Evolutionary conservation across 2,797 vertebrate genomes (phyloP).

Genomic region (Thunnus albacares): DNA sequence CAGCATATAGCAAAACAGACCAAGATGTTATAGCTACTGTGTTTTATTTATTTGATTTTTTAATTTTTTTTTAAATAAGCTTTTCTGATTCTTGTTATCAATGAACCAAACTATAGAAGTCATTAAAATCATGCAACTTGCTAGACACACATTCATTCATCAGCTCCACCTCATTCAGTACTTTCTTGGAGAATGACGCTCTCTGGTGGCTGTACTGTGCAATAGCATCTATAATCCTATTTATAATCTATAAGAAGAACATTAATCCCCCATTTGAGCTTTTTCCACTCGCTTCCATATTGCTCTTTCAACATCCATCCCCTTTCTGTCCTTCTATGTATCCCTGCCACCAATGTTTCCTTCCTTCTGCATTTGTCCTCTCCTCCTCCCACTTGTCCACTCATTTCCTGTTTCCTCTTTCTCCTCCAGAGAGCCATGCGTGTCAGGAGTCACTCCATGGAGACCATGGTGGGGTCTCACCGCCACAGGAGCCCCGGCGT

Average conservation of each 20-base stretch:
- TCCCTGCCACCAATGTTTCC: not conserved
- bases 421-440: slow-evolving; percentile 94
- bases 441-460: slow-evolving; percentile 97
- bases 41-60: not conserved
- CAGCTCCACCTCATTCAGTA: not conserved
- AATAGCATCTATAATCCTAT: not conserved
- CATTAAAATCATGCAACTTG: not conserved
- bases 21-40: not conserved
- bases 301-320: not conserved
- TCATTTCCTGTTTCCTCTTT: not conserved
- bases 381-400: not conserved
- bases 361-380: not conserved
- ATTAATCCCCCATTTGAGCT: not conserved
- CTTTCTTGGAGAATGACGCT: slow-evolving; percentile 39
- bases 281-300: no score
- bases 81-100: not conserved
- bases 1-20: not conserved
- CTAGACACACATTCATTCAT: not conserved
- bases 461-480: slow-evolving; percentile 96
- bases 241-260: not conserved
- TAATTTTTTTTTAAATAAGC: not conserved
- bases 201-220: slow-evolving; percentile 53
- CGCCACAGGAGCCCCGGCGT: slow-evolving; percentile 89
- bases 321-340: not conserved
- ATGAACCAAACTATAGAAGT: slow-evolving; percentile 1